phyloP scores from a whole-genome alignment of 2,888 invertebrate genomes.

The Heliconius ethilla region DNA sequence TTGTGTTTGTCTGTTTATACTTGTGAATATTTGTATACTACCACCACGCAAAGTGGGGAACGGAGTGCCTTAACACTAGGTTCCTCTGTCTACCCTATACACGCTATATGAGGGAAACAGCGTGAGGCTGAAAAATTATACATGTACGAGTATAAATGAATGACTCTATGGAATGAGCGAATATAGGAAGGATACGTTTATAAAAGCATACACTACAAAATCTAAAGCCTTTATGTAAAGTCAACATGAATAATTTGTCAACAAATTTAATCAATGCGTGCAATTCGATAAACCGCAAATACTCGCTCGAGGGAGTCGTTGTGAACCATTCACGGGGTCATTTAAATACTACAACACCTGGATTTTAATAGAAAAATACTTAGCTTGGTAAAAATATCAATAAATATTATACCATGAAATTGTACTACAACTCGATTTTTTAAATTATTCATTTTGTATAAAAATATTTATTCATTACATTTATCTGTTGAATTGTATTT shows the following conservation, averaged over 20 bases:
- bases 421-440: too few species aligned
- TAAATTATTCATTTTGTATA: too few species aligned
- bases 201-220: neutral
- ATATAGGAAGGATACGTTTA: neutral
- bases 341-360: neutral
- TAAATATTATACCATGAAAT: too few species aligned
- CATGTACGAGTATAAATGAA: too few species aligned
- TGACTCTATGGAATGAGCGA: too few species aligned
- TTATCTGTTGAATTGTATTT: too few species aligned
- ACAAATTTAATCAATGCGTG: neutral
- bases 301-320: neutral
- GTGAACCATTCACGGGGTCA: neutral
- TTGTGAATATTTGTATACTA: too few species aligned
- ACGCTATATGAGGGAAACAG: neutral
- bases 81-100: neutral
- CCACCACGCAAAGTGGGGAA: neutral
- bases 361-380: neutral
- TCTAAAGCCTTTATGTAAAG: neutral
- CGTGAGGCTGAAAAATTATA: neutral
- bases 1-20: too few species aligned
- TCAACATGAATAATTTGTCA: conserved; percentile 12
- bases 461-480: too few species aligned
- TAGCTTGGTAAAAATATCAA: neutral
- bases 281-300: conserved; percentile 7
- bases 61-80: too few species aligned